A percentile compares a stretch with the other conserved stretches of the same genome.
Conservation (phyloP, 2,888 invertebrate genomes). For the Cerastoderma edule region DNA sequence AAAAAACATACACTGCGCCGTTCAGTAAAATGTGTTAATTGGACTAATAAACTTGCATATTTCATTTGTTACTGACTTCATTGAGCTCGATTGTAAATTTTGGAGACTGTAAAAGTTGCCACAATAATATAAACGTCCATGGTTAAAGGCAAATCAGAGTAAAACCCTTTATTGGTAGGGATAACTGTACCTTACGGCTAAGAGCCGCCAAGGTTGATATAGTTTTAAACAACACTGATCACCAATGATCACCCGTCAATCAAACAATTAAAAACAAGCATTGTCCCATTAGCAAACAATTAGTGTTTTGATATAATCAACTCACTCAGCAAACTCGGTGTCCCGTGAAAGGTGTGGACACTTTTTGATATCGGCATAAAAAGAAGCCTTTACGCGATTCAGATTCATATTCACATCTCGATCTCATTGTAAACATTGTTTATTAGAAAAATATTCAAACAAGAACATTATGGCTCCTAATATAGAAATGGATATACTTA, state of each 20-base stretch:
- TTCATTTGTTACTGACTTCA: background rate
- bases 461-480: too few relatives aligned
- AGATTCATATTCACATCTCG: too few relatives aligned
- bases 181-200: background rate
- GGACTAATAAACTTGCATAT: too few relatives aligned
- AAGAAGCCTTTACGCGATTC: background rate
- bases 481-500: background rate
- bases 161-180: background rate
- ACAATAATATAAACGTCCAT: background rate
- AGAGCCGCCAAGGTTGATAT: constrained; percentile 15
- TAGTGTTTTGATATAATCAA: constrained; percentile 31
- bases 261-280: constrained; percentile 27
- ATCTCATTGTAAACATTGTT: background rate
- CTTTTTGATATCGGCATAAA: background rate
- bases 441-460: background rate
- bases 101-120: background rate
- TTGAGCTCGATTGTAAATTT: background rate
- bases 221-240: constrained; percentile 28
- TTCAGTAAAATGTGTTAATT: too few relatives aligned
- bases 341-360: constrained; percentile 17
- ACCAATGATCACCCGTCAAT: constrained; percentile 23
- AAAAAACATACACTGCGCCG: too few relatives aligned
- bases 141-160: background rate
- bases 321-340: constrained; percentile 18
- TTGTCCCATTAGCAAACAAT: constrained; percentile 24